Conservation (phyloP, 2,797 vertebrate species). For the Microctenopoma steveboyesi region DNA sequence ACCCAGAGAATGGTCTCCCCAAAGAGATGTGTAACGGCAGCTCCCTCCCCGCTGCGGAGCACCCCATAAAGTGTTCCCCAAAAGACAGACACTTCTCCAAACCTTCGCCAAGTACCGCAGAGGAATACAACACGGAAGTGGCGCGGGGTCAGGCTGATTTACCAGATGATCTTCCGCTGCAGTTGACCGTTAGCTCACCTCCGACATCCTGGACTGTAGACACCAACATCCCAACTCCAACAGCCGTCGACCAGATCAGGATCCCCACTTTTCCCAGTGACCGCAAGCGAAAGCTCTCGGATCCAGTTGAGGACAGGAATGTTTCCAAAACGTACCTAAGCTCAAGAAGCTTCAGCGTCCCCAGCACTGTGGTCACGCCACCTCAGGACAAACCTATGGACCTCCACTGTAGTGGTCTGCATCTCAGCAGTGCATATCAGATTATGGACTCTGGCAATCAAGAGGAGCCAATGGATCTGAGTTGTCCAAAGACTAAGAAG, state of each 20-base stretch:
- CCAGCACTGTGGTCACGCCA: slow-evolving; percentile 78
- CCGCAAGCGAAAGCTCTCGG: slow-evolving; percentile 92
- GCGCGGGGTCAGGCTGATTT: slow-evolving; percentile 77
- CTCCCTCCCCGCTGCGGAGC: slow-evolving; percentile 68
- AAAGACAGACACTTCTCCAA: slow-evolving; percentile 80
- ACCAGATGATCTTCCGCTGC: slow-evolving; percentile 85
- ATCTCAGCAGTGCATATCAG: slow-evolving; percentile 53
- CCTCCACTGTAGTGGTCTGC: slow-evolving; percentile 74
- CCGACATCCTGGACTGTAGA: slow-evolving; percentile 81
- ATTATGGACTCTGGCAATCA: slow-evolving; percentile 82
- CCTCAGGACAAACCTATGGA: slow-evolving; percentile 87
- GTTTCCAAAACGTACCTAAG: slow-evolving; percentile 87
- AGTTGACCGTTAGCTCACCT: slow-evolving; percentile 89
- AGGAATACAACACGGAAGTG: slow-evolving; percentile 85
- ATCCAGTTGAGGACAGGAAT: slow-evolving; percentile 82
- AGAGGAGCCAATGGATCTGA: slow-evolving; percentile 97
- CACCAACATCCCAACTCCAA: slow-evolving; percentile 56
- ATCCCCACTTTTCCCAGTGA: slow-evolving; percentile 75
- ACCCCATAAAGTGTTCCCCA: slow-evolving; percentile 78
- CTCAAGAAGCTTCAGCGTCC: slow-evolving; percentile 89
- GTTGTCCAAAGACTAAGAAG: slow-evolving; percentile 89
- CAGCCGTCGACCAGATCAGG: slow-evolving; percentile 73
- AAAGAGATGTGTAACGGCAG: slow-evolving; percentile 71
- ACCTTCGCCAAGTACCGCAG: slow-evolving; percentile 77
- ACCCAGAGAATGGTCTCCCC: slow-evolving; percentile 64